phyloP scores from a whole-genome alignment of 1,140 invertebrate species.

The Polypedilum vanderplanki region DNA sequence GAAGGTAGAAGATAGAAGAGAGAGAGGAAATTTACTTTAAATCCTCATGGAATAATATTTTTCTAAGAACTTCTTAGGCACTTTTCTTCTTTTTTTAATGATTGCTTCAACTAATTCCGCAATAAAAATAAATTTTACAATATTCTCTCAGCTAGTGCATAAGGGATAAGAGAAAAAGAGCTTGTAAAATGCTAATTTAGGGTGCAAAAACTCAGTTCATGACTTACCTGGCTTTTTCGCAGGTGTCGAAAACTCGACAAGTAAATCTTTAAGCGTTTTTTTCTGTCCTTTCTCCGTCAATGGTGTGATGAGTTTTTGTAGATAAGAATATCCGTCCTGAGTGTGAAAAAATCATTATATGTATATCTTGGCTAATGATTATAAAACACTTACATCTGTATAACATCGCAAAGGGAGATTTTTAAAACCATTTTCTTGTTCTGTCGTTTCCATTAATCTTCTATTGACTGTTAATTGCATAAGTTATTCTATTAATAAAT shows the following conservation, averaged over 20 bases:
- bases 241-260: slow-evolving; percentile 56
- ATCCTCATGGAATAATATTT: too few relatives aligned
- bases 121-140: too few relatives aligned
- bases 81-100: too few relatives aligned
- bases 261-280: slow-evolving; percentile 63
- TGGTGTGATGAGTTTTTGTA: slow-evolving; percentile 71
- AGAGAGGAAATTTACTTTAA: too few relatives aligned
- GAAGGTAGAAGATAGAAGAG: too few relatives aligned
- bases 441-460: slow-evolving; percentile 81
- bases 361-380: background rate
- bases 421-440: slow-evolving; percentile 74
- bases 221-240: slow-evolving; percentile 40
- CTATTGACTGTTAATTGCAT: slow-evolving; percentile 60
- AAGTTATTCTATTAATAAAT: too few relatives aligned
- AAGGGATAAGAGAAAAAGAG: too few relatives aligned
- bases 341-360: background rate
- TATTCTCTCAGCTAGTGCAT: too few relatives aligned
- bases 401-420: slow-evolving; percentile 90
- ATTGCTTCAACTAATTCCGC: too few relatives aligned
- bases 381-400: slow-evolving; percentile 45
- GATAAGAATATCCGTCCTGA: slow-evolving; percentile 55
- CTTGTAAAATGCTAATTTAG: background rate
- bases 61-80: too few relatives aligned
- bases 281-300: slow-evolving; percentile 63
- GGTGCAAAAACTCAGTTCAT: background rate